Evolutionary conservation across 92 coral and sea anemone genomes (phyloP), one percentile per base, ranked within the genome.

Genomic region (Zoanthus sociatus): DNA sequence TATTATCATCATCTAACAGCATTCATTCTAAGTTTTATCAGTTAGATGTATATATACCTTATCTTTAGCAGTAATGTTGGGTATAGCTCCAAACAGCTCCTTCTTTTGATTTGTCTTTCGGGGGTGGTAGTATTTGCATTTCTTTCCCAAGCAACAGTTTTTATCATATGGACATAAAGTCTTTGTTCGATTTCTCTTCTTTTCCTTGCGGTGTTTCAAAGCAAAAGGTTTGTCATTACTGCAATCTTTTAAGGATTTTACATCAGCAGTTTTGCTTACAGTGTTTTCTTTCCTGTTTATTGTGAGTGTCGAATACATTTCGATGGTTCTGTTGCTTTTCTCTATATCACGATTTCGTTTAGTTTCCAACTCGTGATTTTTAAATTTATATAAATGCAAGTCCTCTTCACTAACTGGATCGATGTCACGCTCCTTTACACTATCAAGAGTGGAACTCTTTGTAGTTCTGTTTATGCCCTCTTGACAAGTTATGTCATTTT

Each of bases 131-230:
- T 85, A 91, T 73, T 70, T 83, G 76, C 98, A 94, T 31, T 64
- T 87, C 87, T 92, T 94, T 44, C 98, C 98, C 55, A 94, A 84
- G 56, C 98, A 94, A 84, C 98, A 94, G 31, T 94, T 91, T 78
- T 79, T 90, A 11, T 95, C 95, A 85, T 89, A 94, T 1, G 93
- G 94, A 85, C 98, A 94, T 26, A 69, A 51, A 33, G 18, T 78
- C 9, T 42, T 44, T 60, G 10, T 20, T 8, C 33, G 73, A 9
- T 31, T 12, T 17, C n/a, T 50, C 10, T 33, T 58, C n/a, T 56
- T 15, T 1, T 78, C 47, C 6, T 26, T 15, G 21, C 4, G 9
- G 26, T 21, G 12, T 9, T 58, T 61, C 47, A 50, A 61, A 37
- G 55, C 9, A 18, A 31, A 45, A 50, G 47, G 26, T 26, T 26